Conservation (phyloP, 2,888 invertebrate species). For the Ochropleura leucogaster region DNA sequence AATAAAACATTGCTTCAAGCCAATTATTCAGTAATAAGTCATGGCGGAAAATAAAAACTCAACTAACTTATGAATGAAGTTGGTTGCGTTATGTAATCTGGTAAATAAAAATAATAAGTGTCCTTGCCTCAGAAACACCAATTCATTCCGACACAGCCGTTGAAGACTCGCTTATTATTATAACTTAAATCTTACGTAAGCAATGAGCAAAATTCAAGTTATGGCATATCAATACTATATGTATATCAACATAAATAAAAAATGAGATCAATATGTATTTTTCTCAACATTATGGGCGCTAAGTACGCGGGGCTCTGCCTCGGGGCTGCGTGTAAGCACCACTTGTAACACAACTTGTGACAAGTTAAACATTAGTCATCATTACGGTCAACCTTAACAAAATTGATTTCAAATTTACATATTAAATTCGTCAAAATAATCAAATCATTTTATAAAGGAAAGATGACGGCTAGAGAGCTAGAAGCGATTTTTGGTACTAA, state of each 20-base stretch:
- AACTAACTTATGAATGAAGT: constrained; percentile 37
- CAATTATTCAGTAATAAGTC: constrained; percentile 44
- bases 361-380: constrained; percentile 59
- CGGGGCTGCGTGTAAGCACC: constrained; percentile 44
- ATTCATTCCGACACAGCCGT: constrained; percentile 78
- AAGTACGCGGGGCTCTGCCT: constrained; percentile 52
- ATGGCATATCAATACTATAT: constrained; percentile 85
- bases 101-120: constrained; percentile 59
- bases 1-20: constrained; percentile 56
- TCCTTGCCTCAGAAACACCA: constrained; percentile 69
- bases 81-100: constrained; percentile 45
- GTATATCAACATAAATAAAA: constrained; percentile 84
- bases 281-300: constrained; percentile 65
- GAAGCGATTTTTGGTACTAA: constrained; percentile 74
- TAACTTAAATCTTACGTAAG: constrained; percentile 78
- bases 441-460: constrained; percentile 70
- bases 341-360: constrained; percentile 54
- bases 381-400: constrained; percentile 64
- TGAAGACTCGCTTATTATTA: constrained; percentile 71
- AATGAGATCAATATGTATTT: constrained; percentile 87
- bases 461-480: constrained; percentile 83
- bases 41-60: constrained; percentile 47
- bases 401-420: constrained; percentile 75
- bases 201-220: constrained; percentile 82
- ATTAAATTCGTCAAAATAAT: constrained; percentile 69